Evolutionary conservation across 1,140 invertebrate species (phyloP), one percentile per base, ranked within the genome.

Genomic region (Ceratosolen fusciceps): DNA sequence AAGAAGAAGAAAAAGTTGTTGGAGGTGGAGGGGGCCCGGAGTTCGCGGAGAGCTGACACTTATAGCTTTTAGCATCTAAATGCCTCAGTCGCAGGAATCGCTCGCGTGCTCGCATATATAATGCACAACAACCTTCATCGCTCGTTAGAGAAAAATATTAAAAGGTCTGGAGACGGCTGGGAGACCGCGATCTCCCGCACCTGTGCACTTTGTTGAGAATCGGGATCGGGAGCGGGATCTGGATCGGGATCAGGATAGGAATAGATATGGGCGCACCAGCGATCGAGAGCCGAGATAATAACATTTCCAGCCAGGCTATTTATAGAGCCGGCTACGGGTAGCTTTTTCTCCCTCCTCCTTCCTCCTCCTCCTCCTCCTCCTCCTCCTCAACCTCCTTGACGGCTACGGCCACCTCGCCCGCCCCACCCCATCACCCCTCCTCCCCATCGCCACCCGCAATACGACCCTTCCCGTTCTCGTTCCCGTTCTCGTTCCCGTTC

Each of bases 201-300:
- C 52, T 73, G 47, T 43, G 24, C 54, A 62, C 29, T 34, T 62
- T 2, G 29, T 60, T 60, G 62, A 43, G 31, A 73, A 73, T 73
- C 5, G 39, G 39, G 39, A 7, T 43, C 71, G 58, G 34, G 21
- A 56, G 56, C 52, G 82, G 79, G 77, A 81, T 62, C 52, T 68
- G 79, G 80, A 34, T 80, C 71, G 58, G 34, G 21, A 56, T 73
- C 52, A 83, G 79, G 77, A 81, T 62, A 52, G 73, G 79, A 81
- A 34, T 80, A 74, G 67, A 77, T 71, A 54, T 56, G 74, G 74
- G 77, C 75, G 74, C 71, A 82, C 76, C 75, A 79, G 54, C 74
- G 74, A 71, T 77, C 47, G 47, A 49, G 29, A 74, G n/a, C 31
- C 29, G 62, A 65, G 34, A 68, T 76, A 67, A 70, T 70, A 21